These are phyloP conservation scores for Coracopsis vasa DNA, from an alignment of 2,113 vertebrate species.

Conservation along the genomic window DNA sequence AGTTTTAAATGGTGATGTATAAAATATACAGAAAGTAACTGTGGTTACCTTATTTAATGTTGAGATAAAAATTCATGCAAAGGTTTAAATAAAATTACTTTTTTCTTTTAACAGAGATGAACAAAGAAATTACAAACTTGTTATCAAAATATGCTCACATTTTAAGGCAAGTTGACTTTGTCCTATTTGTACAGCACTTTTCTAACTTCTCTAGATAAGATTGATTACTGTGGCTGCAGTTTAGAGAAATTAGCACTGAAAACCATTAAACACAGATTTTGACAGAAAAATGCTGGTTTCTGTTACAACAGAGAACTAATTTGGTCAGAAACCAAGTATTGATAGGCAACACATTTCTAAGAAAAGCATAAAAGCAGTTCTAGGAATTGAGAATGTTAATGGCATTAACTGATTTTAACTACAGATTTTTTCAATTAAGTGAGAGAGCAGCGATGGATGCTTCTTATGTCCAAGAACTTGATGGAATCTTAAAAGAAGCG, in stretches of 20 bases:
- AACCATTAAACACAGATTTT: not conserved
- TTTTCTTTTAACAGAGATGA: slow-evolving; percentile 66
- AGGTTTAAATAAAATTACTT: not conserved
- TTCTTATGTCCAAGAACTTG: slow-evolving; percentile 68
- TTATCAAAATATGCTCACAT: slow-evolving; percentile 72
- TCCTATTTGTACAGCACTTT: not conserved
- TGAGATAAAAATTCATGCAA: not conserved
- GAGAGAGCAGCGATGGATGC: slow-evolving; percentile 71
- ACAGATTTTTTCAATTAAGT: slow-evolving; percentile 53
- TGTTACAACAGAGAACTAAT: not conserved
- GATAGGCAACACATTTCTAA: not conserved
- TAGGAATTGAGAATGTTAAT: not conserved
- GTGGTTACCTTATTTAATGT: not conserved
- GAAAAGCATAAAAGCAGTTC: not conserved
- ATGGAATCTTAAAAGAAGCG: slow-evolving; percentile 74
- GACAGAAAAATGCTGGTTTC: not conserved
- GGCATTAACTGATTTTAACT: slow-evolving; percentile 30
- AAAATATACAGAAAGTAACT: not conserved
- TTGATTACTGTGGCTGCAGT: not conserved
- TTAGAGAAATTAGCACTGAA: not conserved
- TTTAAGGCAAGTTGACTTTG: slow-evolving; percentile 72
- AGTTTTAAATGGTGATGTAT: slow-evolving; percentile 70
- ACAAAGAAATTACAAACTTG: slow-evolving; percentile 70
- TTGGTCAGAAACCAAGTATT: not conserved
- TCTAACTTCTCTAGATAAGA: not conserved